These are phyloP conservation scores for Metridium senile DNA, from an alignment of 92 coral and sea anemone genomes.

Conservation along the genomic window DNA sequence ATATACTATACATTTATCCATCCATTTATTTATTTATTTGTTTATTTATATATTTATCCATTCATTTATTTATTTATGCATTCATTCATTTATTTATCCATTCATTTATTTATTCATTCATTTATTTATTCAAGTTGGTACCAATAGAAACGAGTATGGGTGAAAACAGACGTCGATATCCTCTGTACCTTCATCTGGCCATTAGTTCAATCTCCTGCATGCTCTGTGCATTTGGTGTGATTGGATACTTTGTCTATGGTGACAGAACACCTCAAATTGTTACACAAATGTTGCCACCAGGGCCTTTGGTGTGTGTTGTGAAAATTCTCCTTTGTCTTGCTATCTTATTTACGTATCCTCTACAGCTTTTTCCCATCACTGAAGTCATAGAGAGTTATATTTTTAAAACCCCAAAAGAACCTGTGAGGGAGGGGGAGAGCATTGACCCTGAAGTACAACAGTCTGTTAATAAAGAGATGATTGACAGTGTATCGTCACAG, in stretches of 20 bases:
- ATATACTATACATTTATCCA: too few relatives aligned
- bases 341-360: slow-evolving; percentile 87
- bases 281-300: slow-evolving; percentile 76
- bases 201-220: slow-evolving; percentile 66
- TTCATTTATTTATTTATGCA: too few relatives aligned
- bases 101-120: neutral
- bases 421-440: neutral
- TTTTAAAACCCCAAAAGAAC: slow-evolving; percentile 52
- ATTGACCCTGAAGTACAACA: neutral
- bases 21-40: too few relatives aligned
- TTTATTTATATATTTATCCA: too few relatives aligned
- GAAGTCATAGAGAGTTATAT: slow-evolving; percentile 83
- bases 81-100: too few relatives aligned
- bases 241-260: slow-evolving; percentile 84
- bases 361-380: slow-evolving; percentile 84
- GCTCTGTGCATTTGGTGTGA: slow-evolving; percentile 84
- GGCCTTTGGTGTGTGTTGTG: slow-evolving; percentile 64
- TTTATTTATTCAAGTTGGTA: slow-evolving; percentile 28
- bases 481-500: neutral
- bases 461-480: neutral
- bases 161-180: slow-evolving; percentile 78
- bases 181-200: slow-evolving; percentile 84
- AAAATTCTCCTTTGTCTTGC: slow-evolving; percentile 76
- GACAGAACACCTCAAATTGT: slow-evolving; percentile 74
- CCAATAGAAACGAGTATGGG: slow-evolving; percentile 97